Evolutionary conservation across 2,113 vertebrate genomes (phyloP).

Genomic region (Sinocyclocheilus maitianheensis): DNA sequence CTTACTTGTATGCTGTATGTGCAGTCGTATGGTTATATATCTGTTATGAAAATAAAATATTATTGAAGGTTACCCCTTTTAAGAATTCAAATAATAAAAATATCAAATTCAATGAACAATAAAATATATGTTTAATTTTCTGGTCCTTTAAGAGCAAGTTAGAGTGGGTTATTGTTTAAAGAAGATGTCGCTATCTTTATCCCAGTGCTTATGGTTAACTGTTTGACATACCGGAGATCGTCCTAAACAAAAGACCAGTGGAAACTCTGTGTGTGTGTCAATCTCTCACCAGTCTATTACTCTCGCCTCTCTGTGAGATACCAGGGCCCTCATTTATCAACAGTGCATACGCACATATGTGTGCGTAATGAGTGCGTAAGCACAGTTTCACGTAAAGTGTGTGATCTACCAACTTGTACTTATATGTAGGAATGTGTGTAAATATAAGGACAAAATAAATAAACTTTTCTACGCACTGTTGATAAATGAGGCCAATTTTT

Average conservation of each 20-base stretch:
- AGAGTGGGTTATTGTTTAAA: constrained; percentile 28
- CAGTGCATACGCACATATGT: no score
- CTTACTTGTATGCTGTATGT: constrained; percentile 8
- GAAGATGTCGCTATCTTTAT: constrained; percentile 22
- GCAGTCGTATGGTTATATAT: background rate
- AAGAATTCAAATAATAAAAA: constrained; percentile 21
- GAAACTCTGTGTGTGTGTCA: constrained; percentile 8
- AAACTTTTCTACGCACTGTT: no score
- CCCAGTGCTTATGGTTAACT: constrained; percentile 12
- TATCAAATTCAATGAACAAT: background rate
- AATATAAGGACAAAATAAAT: no score
- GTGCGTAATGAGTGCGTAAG: no score
- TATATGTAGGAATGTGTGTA: no score
- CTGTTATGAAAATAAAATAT: background rate
- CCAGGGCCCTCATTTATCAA: background rate
- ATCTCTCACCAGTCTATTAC: constrained; percentile 9
- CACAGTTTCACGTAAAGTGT: no score
- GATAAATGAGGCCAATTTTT: background rate
- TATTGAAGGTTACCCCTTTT: background rate
- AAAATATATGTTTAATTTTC: background rate
- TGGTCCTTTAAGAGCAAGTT: background rate
- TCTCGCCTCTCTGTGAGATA: background rate
- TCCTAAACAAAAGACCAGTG: constrained; percentile 33
- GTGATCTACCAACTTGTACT: no score
- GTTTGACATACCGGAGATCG: constrained; percentile 5